Evolutionary conservation across 2,113 vertebrate genomes (phyloP).

Genomic region (Ibidorhyncha struthersii): DNA sequence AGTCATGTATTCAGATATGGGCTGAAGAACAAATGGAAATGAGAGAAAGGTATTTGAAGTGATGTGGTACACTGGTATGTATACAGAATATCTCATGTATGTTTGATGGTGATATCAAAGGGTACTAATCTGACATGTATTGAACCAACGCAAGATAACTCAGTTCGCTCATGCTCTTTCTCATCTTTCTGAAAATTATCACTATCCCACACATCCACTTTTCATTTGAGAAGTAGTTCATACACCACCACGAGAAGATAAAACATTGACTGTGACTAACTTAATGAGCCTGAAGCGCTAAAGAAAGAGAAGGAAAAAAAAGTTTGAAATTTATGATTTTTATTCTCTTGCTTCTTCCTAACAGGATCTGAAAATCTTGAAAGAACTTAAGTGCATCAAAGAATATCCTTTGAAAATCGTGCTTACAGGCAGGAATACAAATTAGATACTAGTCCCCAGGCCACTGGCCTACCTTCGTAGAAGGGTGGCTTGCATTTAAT

Average conservation of each 20-base stretch:
- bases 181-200: background rate
- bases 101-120: conserved; percentile 1
- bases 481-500: conserved; percentile 56
- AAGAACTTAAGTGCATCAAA: conserved; percentile 49
- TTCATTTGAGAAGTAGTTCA: conserved; percentile 9
- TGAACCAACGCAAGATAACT: background rate
- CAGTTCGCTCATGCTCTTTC: background rate
- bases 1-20: accelerated
- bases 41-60: background rate
- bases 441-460: conserved; percentile 46
- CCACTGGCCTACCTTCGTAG: conserved; percentile 50
- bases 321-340: background rate
- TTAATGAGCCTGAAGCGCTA: conserved; percentile 19
- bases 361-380: conserved; percentile 44
- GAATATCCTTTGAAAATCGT: conserved; percentile 41
- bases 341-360: conserved; percentile 12
- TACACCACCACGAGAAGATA: conserved; percentile 23
- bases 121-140: background rate
- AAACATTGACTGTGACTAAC: conserved; percentile 30
- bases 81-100: background rate
- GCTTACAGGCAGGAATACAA: conserved; percentile 47
- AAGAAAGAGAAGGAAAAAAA: background rate
- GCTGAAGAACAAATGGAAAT: background rate
- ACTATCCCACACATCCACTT: background rate
- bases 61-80: background rate